Conservation (phyloP, 2,797 vertebrate genomes). For the Notoglanidium macrostoma region DNA sequence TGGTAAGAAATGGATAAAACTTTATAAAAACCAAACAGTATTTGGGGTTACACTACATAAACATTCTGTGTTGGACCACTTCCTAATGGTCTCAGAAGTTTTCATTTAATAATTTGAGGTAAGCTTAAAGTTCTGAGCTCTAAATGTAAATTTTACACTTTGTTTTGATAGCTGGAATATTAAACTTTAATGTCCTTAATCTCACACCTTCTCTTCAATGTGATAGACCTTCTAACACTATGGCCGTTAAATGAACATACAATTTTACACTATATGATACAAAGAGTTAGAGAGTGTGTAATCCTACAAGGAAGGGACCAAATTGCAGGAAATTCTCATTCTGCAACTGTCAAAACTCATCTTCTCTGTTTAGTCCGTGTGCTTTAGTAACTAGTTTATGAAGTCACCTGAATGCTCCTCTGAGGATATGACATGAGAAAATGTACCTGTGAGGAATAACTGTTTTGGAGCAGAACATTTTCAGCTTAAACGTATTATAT, state of each 20-base stretch:
- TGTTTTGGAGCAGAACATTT: conserved; percentile 9
- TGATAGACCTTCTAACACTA: neutral
- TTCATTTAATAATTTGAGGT: neutral
- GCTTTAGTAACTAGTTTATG: conserved; percentile 30
- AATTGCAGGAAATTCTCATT: neutral
- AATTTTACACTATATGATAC: neutral
- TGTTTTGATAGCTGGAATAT: neutral
- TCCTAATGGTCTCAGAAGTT: neutral
- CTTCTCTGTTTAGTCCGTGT: conserved; percentile 22
- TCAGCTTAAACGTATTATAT: neutral
- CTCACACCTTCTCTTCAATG: neutral
- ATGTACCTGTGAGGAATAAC: conserved; percentile 24
- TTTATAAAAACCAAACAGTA: neutral
- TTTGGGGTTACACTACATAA: neutral
- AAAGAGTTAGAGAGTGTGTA: conserved; percentile 17
- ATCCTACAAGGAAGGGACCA: conserved; percentile 1
- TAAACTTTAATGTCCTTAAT: neutral
- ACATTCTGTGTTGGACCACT: neutral
- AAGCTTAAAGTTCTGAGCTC: neutral
- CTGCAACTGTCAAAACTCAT: conserved; percentile 18
- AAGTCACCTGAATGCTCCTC: neutral
- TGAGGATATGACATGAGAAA: neutral
- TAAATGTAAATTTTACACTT: neutral
- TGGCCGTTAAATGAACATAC: neutral
- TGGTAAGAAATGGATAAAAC: neutral